Evolutionary conservation across 92 coral and sea anemone species (phyloP).

Genomic region (Epizoanthus rinbou): DNA sequence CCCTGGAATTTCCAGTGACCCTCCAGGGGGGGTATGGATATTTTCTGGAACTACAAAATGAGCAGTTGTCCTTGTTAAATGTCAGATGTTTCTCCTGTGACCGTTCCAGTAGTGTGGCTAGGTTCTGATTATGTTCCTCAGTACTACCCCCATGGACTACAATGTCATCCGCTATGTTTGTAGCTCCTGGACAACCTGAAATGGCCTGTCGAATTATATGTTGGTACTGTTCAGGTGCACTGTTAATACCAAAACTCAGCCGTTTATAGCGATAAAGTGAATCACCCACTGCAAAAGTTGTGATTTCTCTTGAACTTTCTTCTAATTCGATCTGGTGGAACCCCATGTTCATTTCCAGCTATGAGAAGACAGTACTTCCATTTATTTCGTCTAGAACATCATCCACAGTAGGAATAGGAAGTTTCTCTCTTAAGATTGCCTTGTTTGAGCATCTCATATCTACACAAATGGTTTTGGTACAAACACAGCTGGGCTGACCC

Average conservation of each 20-base stretch:
- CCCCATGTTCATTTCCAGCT: constrained; percentile 30
- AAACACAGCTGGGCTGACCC: constrained; percentile 4
- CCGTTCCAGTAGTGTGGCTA: constrained; percentile 22
- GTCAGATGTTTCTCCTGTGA: constrained; percentile 46
- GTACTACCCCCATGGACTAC: constrained; percentile 34
- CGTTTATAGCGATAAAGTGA: constrained; percentile 15
- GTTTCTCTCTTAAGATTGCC: constrained; percentile 39
- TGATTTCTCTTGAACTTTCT: constrained; percentile 33
- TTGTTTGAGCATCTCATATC: constrained; percentile 27
- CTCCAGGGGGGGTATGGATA: too few species aligned
- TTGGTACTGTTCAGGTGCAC: constrained; percentile 34
- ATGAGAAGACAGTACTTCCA: constrained; percentile 5
- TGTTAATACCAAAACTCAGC: neutral
- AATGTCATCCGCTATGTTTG: constrained; percentile 42
- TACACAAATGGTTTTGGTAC: constrained; percentile 24
- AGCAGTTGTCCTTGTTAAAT: constrained; percentile 43
- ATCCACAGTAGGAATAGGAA: neutral
- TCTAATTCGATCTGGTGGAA: constrained; percentile 42
- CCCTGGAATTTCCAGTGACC: too few species aligned
- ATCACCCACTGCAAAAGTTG: constrained; percentile 26
- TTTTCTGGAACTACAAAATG: too few species aligned
- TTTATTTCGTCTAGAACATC: constrained; percentile 8
- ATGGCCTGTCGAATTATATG: constrained; percentile 26
- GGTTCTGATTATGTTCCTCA: constrained; percentile 34
- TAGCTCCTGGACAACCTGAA: constrained; percentile 38